These are phyloP conservation scores for Bhutanitis thaidina DNA, from an alignment of 2,888 invertebrate species.

Conservation along the genomic window DNA sequence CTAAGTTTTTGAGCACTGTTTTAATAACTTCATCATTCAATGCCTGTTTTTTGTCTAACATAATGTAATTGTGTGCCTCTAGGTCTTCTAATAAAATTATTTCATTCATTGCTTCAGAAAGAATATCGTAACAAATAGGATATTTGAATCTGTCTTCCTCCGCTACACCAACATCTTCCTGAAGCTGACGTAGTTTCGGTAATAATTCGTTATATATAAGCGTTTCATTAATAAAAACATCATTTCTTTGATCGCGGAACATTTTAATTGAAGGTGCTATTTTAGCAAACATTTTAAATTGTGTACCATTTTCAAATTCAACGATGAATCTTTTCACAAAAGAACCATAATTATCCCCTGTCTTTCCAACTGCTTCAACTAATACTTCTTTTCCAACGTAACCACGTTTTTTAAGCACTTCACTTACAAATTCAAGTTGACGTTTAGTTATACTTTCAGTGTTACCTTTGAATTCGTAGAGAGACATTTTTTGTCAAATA, in stretches of 20 bases:
- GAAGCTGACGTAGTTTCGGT: constrained; percentile 38
- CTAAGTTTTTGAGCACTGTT: constrained; percentile 40
- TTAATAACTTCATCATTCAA: constrained; percentile 36
- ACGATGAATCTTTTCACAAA: constrained; percentile 32
- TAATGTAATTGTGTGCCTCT: constrained; percentile 30
- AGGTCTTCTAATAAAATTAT: constrained; percentile 49
- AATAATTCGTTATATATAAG: constrained; percentile 39
- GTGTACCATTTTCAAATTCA: constrained; percentile 28
- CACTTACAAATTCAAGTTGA: constrained; percentile 38
- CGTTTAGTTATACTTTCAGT: constrained; percentile 27
- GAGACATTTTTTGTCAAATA: constrained; percentile 8
- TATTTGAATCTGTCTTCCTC: constrained; percentile 34
- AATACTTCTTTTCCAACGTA: constrained; percentile 32
- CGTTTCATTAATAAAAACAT: constrained; percentile 39
- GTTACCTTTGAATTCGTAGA: constrained; percentile 27
- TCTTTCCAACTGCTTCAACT: constrained; percentile 34
- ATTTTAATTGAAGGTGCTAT: constrained; percentile 36
- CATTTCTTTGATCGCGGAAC: constrained; percentile 25
- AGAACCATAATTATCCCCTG: constrained; percentile 40
- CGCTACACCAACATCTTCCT: constrained; percentile 35
- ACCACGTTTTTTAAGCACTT: constrained; percentile 35
- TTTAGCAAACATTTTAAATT: constrained; percentile 46
- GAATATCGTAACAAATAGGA: constrained; percentile 40
- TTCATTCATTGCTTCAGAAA: constrained; percentile 36
- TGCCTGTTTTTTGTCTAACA: constrained; percentile 39